Percentiles rank a stretch among this genome's conserved stretches.
Conservation (phyloP, 2,888 invertebrate species). For the Cetonia aurata region DNA sequence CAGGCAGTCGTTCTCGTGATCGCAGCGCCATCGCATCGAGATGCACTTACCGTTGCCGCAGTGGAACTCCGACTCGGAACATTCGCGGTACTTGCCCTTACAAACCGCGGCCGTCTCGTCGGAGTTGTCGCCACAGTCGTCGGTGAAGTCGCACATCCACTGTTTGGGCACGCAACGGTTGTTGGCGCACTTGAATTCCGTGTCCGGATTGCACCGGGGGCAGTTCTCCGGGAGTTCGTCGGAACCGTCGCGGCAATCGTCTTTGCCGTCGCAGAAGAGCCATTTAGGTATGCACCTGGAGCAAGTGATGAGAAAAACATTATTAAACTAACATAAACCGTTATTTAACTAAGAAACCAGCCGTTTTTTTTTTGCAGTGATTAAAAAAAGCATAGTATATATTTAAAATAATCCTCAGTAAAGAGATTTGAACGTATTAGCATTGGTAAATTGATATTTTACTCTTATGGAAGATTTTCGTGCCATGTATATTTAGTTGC, state of each 20-base stretch:
- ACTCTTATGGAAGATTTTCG: no score
- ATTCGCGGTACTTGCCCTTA: slow-evolving; percentile 86
- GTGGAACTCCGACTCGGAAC: slow-evolving; percentile 90
- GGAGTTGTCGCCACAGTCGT: slow-evolving; percentile 95
- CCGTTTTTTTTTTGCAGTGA: no score
- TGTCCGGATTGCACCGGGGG: slow-evolving; percentile 86
- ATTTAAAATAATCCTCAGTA: no score
- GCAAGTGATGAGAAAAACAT: slow-evolving; percentile 52
- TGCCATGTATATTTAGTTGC: no score
- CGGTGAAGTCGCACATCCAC: slow-evolving; percentile 97
- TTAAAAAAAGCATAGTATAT: no score
- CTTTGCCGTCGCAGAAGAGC: slow-evolving; percentile 98
- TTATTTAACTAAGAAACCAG: no score
- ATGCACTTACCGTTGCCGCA: slow-evolving; percentile 93
- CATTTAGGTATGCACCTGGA: slow-evolving; percentile 93
- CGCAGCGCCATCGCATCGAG: slow-evolving; percentile 93
- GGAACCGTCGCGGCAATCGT: slow-evolving; percentile 95
- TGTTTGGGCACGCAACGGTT: slow-evolving; percentile 74
- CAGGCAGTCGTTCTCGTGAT: slow-evolving; percentile 96
- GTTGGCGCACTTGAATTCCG: slow-evolving; percentile 94
- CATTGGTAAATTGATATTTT: no score
- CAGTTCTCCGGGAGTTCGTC: slow-evolving; percentile 94
- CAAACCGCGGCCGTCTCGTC: slow-evolving; percentile 89
- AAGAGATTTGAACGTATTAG: no score
- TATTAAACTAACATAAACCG: neutral